Percentiles rank a stretch among this genome's conserved stretches.
phyloP scores from a whole-genome alignment of 2,888 invertebrate species.

The Galerucella calmariensis region DNA sequence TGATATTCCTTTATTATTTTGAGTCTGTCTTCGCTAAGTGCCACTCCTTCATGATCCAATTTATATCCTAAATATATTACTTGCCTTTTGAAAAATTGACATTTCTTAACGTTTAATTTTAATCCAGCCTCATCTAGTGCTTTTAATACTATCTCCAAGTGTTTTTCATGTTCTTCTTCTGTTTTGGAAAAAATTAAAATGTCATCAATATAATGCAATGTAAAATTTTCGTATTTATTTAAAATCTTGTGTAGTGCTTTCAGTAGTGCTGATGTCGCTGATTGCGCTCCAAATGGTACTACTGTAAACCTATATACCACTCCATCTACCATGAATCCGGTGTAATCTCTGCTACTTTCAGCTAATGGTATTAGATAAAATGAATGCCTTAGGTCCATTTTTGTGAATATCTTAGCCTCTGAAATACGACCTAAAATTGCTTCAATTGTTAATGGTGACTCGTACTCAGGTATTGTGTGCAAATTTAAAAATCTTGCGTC shows the following conservation, averaged over 20 bases:
- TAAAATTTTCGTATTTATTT: conserved; percentile 11
- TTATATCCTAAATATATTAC: neutral
- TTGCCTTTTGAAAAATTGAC: neutral
- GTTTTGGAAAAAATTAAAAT: no score
- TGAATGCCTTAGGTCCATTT: neutral
- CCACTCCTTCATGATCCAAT: neutral
- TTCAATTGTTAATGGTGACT: neutral
- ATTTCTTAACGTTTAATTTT: neutral
- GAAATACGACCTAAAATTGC: conserved; percentile 1
- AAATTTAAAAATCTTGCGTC: no score
- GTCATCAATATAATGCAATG: conserved; percentile 11
- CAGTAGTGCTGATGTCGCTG: neutral
- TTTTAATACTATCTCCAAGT: no score
- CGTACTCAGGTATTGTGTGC: no score
- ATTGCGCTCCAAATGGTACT: neutral
- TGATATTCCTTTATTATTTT: neutral
- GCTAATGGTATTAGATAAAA: no score
- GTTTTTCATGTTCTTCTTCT: no score
- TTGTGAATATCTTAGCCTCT: neutral
- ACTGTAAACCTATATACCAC: conserved; percentile 4
- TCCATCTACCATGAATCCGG: conserved; percentile 2
- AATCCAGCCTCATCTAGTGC: neutral
- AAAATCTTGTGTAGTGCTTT: neutral
- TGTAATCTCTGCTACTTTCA: no score
- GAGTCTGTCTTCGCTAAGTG: neutral